phyloP scores from a whole-genome alignment of 1,140 invertebrate species.

The Lutraria rhynchaena region DNA sequence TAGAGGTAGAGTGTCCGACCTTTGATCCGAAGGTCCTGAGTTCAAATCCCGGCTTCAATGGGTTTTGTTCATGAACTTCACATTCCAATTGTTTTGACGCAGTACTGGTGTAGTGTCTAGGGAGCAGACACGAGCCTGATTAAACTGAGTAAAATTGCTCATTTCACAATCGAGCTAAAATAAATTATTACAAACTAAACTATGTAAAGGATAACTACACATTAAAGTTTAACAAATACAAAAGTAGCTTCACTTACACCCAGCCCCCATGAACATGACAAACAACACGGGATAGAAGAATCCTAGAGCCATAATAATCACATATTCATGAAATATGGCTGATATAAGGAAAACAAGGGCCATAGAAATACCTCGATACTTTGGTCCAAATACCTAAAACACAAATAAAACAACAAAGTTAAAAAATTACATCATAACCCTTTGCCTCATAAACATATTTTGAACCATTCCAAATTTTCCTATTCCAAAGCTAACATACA shows the following conservation, averaged over 20 bases:
- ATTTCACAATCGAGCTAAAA: too few species aligned
- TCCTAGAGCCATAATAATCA: constrained; percentile 89
- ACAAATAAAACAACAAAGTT: not conserved
- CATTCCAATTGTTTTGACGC: too few species aligned
- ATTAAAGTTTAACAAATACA: not conserved
- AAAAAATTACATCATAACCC: too few species aligned
- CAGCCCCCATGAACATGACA: constrained; percentile 83
- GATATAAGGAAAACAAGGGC: constrained; percentile 85
- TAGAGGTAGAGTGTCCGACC: too few species aligned
- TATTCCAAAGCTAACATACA: too few species aligned
- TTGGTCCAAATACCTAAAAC: constrained; percentile 76
- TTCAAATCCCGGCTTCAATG: too few species aligned
- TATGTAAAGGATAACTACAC: not conserved
- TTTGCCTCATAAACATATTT: too few species aligned
- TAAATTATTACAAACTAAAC: too few species aligned
- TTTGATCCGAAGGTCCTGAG: too few species aligned
- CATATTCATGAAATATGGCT: constrained; percentile 92
- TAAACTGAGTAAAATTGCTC: not conserved
- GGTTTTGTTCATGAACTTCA: too few species aligned
- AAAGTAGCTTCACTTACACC: constrained; percentile 81
- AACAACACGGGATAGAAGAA: constrained; percentile 95
- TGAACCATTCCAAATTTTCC: too few species aligned
- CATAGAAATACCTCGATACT: constrained; percentile 82
- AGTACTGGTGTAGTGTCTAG: too few species aligned
- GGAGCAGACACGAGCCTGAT: not conserved